These are phyloP conservation scores for Percopsis omiscomaycus DNA, from an alignment of 2,797 vertebrate genomes.

Conservation along the genomic window DNA sequence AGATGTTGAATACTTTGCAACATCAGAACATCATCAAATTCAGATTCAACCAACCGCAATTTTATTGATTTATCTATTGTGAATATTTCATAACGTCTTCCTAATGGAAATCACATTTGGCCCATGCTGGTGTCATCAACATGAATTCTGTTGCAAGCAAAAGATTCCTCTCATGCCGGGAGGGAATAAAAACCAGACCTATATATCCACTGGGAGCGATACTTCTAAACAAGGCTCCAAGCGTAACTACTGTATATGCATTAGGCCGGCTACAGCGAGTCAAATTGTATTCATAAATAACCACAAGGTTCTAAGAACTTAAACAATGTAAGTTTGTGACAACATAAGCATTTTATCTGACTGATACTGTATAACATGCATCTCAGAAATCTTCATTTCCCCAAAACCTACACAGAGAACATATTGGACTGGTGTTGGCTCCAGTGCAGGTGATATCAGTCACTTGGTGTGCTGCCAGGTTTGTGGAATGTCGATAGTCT, in stretches of 20 bases:
- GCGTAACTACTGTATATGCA: slow-evolving; percentile 2
- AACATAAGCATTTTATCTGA: no score
- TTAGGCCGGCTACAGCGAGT: background rate
- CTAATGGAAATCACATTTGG: slow-evolving; percentile 32
- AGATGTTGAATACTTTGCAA: slow-evolving; percentile 3
- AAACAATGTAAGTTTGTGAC: no score
- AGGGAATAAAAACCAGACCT: slow-evolving; percentile 29
- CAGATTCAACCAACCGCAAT: background rate
- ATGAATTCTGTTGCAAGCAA: slow-evolving; percentile 8
- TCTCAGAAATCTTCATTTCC: no score
- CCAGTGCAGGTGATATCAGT: slow-evolving; percentile 6
- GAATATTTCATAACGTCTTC: slow-evolving; percentile 3
- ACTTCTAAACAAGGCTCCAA: slow-evolving; percentile 15
- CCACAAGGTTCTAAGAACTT: no score
- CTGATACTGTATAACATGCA: no score
- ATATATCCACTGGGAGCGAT: slow-evolving; percentile 11
- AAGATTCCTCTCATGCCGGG: background rate
- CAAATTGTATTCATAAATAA: background rate
- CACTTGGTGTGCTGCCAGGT: slow-evolving; percentile 35
- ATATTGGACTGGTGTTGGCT: background rate
- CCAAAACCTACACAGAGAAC: no score
- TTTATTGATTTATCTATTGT: slow-evolving; percentile 19
- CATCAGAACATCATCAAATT: slow-evolving; percentile 9
- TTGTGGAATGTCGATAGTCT: slow-evolving; percentile 29
- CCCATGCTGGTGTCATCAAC: slow-evolving; percentile 12